Base-by-base conservation (phyloP, 2,888 invertebrate species). In the Tribolium freemani region DNA sequence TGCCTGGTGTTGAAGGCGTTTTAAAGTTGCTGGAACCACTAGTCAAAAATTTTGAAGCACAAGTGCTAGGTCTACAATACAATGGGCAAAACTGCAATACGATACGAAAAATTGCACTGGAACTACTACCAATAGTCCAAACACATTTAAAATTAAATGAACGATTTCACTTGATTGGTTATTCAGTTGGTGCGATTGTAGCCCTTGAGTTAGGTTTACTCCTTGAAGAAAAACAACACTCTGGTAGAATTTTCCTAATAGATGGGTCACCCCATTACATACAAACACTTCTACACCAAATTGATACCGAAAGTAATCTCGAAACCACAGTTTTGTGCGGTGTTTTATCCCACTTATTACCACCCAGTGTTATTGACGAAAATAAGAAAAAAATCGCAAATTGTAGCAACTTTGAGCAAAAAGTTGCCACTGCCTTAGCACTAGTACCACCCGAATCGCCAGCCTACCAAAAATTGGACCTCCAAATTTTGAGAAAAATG, bases 141-240 rank as follows among this genome's bases (percentile, higher is more conserved):
- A 11, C 5, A 2, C n/a, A 30, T 26, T 6, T 61, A 11, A 5
- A 21, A 6, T 21, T 5, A 26, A 26, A 10, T 6, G 5, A 20
- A 5, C 5, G 2, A n/a, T 58, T 58, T 10, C 5, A 2, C 10
- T 20, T 98, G 0, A 89, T 94, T 9, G 97, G 94, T 1, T 97
- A 98, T 88, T 98, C 98, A 9, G 97, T 92, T 82, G 98, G 98
- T 51, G 88, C 93, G 0, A 85, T 93, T 16, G 88, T 96, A 13
- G 93, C 93, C 0, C 86, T 97, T 68, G 94, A 96, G 83, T 87
- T 97, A 71, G 93, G 92, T 3, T 87, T 90, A 5, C 88, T 90
- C 80, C 87, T 97, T 44, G 95, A 96, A 85, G 87, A 86, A 5
- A 87, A 89, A 80, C 93, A 93, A 76, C 88, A 88, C 63, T 87